phyloP scores from a whole-genome alignment of 2,113 vertebrate species.

The Mastomys natalensis region DNA sequence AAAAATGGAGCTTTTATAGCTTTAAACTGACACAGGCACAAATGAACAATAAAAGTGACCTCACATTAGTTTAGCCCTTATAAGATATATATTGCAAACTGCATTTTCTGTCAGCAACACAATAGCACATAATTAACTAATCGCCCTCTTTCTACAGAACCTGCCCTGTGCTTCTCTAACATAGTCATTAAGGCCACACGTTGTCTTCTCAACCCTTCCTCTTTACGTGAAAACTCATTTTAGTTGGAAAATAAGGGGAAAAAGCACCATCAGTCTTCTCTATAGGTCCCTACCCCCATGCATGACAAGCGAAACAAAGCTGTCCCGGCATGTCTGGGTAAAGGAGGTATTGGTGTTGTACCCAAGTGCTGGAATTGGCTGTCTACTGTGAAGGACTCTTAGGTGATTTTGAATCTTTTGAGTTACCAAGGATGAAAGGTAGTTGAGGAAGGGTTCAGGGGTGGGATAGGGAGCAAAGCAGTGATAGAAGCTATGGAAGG shows the following conservation, averaged over 20 bases:
- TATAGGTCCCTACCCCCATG: background rate
- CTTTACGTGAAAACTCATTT: background rate
- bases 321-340: background rate
- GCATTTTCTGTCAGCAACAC: conserved; percentile 60
- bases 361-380: background rate
- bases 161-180: background rate
- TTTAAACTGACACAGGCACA: conserved; percentile 44
- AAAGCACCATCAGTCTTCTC: background rate
- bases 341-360: background rate
- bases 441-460: background rate
- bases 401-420: background rate
- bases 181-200: background rate
- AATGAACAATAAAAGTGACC: conserved; percentile 62
- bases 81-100: conserved; percentile 50
- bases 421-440: background rate
- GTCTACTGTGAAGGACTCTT: background rate
- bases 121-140: conserved; percentile 55
- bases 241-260: background rate
- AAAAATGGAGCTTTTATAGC: conserved; percentile 66
- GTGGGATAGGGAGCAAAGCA: background rate
- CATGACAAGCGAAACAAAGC: background rate
- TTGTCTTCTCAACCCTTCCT: background rate
- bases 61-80: conserved; percentile 45
- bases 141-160: background rate
- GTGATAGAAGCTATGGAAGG: background rate